Percentiles rank a stretch among this genome's conserved stretches.
Evolutionary conservation across 2,113 vertebrate species (phyloP).

Genomic region (Collichthys lucidus): DNA sequence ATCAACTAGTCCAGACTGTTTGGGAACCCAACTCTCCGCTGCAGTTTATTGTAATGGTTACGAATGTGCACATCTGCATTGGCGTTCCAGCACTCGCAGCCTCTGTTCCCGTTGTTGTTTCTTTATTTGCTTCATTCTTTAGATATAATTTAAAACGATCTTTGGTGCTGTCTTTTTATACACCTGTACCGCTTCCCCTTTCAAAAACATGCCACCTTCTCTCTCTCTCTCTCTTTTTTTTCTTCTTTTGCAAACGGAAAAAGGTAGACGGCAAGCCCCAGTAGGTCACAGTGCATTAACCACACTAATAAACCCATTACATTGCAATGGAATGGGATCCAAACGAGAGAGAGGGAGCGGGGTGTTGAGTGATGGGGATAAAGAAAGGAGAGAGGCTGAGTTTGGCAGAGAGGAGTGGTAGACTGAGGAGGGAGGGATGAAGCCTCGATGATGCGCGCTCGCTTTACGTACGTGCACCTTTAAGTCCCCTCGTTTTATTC

Average conservation of each 20-base stretch:
- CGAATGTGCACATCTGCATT: constrained; percentile 3
- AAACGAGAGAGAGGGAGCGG: constrained; percentile 61
- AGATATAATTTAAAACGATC: background rate
- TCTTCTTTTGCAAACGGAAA: constrained; percentile 28
- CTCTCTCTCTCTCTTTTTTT: background rate
- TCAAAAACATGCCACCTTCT: constrained; percentile 41
- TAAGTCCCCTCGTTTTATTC: constrained; percentile 45
- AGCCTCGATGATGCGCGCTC: constrained; percentile 36
- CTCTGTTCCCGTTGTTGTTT: constrained; percentile 1
- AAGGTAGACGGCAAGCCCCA: constrained; percentile 65
- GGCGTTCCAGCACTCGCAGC: background rate
- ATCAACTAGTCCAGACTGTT: constrained; percentile 32
- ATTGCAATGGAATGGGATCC: constrained; percentile 64
- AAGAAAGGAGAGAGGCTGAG: constrained; percentile 50
- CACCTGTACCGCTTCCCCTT: constrained; percentile 35
- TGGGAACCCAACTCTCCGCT: constrained; percentile 5
- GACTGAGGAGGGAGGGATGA: constrained; percentile 37
- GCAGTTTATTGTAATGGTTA: constrained; percentile 8
- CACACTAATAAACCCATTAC: constrained; percentile 80
- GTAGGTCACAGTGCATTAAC: constrained; percentile 78
- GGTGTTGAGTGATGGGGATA: constrained; percentile 52
- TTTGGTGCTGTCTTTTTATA: constrained; percentile 5
- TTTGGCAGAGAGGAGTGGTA: constrained; percentile 39
- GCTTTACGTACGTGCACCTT: constrained; percentile 39
- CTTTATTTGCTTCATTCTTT: background rate